These are phyloP conservation scores for Drosophila mojavensis DNA, from an alignment of 1,140 invertebrate genomes.

Conservation along the genomic window DNA sequence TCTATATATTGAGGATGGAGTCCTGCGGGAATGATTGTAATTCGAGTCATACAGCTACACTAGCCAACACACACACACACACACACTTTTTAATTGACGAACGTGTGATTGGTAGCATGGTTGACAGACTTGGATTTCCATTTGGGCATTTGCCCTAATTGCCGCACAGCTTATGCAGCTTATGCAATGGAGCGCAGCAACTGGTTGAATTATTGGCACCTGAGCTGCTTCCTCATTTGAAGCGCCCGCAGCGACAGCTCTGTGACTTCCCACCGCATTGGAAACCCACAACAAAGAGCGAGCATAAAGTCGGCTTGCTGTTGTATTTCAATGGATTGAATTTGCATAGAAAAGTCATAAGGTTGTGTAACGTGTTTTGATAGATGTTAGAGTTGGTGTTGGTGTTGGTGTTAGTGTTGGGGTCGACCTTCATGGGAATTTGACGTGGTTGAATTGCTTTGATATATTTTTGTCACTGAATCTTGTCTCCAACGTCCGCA, in stretches of 20 bases:
- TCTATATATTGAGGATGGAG: too few species aligned
- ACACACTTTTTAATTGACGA: too few species aligned
- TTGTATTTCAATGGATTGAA: conserved; percentile 59
- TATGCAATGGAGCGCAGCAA: conserved; percentile 11
- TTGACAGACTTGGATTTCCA: conserved; percentile 12
- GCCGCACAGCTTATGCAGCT: neutral
- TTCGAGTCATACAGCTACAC: too few species aligned
- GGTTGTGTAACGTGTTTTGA: conserved; percentile 62
- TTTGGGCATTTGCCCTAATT: conserved; percentile 14
- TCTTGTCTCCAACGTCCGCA: conserved; percentile 1
- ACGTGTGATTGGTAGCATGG: too few species aligned
- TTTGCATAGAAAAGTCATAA: conserved; percentile 65
- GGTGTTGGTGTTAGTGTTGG: neutral
- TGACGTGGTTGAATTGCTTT: conserved; percentile 11
- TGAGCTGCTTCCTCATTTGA: conserved; percentile 30
- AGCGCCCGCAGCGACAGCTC: conserved; percentile 25
- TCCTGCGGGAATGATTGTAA: too few species aligned
- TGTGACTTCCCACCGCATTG: neutral
- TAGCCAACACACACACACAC: too few species aligned
- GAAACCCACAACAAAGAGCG: neutral
- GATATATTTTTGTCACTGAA: conserved; percentile 17
- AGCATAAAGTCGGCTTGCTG: neutral
- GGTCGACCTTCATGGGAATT: conserved; percentile 67
- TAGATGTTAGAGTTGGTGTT: neutral
- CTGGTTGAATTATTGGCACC: neutral